Percentiles rank a stretch among this genome's conserved stretches.
Conservation (phyloP, 1,140 invertebrate species). For the Leptinotarsa lineolata region DNA sequence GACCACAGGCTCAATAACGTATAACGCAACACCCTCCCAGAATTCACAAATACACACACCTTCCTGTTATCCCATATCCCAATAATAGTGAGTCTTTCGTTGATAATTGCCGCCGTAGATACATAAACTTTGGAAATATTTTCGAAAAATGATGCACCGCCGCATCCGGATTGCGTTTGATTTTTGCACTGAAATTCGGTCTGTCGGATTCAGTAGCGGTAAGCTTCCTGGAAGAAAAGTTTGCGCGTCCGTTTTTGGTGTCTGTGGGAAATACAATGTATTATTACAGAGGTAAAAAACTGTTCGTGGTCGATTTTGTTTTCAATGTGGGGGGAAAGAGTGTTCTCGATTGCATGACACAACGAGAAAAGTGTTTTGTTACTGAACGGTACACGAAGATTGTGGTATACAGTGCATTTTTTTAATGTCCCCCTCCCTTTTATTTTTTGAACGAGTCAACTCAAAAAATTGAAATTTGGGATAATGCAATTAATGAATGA, state of each 20-base stretch:
- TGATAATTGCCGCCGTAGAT: not conserved
- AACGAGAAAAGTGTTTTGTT: no score
- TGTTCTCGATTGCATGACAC: no score
- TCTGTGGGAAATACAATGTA: not conserved
- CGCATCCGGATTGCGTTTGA: not conserved
- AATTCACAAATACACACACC: conserved; percentile 27
- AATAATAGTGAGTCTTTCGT: not conserved
- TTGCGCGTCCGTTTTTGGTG: not conserved
- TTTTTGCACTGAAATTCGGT: not conserved
- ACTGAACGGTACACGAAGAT: no score
- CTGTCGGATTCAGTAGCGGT: not conserved
- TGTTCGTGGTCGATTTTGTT: not conserved
- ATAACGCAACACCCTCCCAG: conserved; percentile 19
- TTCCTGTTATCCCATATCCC: conserved; percentile 19
- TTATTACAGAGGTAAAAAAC: conserved; percentile 3
- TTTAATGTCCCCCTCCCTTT: no score
- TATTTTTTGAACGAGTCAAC: no score
- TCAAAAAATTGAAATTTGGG: no score
- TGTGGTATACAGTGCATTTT: no score
- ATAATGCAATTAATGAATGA: no score
- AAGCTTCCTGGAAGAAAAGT: not conserved
- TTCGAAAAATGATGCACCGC: not conserved
- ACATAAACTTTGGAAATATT: not conserved
- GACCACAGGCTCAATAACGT: conserved; percentile 10
- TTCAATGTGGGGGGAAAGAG: no score